Evolutionary conservation across 2,797 vertebrate genomes (phyloP), one percentile per base, ranked within the genome.

Genomic region (Coendou prehensilis): DNA sequence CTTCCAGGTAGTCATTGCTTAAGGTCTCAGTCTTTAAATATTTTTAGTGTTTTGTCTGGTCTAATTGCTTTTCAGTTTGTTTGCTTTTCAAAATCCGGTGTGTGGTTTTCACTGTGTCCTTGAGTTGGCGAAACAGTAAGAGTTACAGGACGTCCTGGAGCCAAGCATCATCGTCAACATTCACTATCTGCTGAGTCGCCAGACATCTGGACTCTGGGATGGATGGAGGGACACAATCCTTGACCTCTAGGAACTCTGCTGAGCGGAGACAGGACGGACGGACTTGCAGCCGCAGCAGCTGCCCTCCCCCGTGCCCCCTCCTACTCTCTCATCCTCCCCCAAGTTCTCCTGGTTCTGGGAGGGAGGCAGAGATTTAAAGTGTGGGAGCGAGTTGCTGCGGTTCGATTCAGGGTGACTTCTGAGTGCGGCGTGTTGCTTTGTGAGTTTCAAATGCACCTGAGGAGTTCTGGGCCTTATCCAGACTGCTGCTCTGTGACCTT

Each of bases 171-270:
- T 6, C 63, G 18, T 79, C 95, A 41, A 10, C 90, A 10, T 22
- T 78, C 69, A 4, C 86, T 76, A 1, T 97, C 63, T 95, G 97
- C 97, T 97, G 97, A 97, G 96, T 97, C 10, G 94, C 95, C 96
- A 94, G 97, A 89, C 94, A 89, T 37, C 95, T 94, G 95, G 97
- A 91, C 86, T 87, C 88, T 73, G 88, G 90, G 79, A 54, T 37
- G 79, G 89, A 41, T 67, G 67, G 59, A 85, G 97, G 93, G 96
- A 88, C 93, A 41, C 63, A 22, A 76, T 50, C 69, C 82, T 90
- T 76, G 95, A 90, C 97, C 96, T 97, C 92, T 64, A 17, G 92
- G 95, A 79, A 41, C 87, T 56, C 45, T 47, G 28, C 89, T 5
- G n/a, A 30, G 28, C 54, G 87, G 84, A 73, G 71, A 57, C 56